Evolutionary conservation across 2,113 vertebrate species (phyloP).

Genomic region (Tachuris rubrigastra): DNA sequence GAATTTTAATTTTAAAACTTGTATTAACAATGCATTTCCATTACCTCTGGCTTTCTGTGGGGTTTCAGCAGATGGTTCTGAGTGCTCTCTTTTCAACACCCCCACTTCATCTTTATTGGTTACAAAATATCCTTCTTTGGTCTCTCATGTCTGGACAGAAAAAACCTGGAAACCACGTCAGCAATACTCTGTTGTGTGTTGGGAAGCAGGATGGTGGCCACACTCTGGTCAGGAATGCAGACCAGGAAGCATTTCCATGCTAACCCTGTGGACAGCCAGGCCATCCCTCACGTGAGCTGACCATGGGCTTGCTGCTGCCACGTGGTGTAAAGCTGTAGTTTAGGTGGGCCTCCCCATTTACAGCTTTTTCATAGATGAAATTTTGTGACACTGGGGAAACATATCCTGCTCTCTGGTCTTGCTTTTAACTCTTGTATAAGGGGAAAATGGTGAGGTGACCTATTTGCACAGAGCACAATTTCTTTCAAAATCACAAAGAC

Average conservation of each 20-base stretch:
- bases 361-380: too few relatives aligned
- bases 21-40: neutral
- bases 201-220: neutral
- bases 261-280: accelerated
- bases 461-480: neutral
- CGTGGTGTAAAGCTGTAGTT: accelerated
- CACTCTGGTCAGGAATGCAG: accelerated
- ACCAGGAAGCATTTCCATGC: accelerated
- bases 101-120: neutral
- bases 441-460: neutral
- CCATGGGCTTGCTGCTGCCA: neutral
- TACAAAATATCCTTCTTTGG: neutral
- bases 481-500: neutral
- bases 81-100: neutral
- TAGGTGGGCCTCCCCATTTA: neutral
- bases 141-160: neutral
- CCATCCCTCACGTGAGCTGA: neutral
- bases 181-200: neutral
- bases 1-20: neutral
- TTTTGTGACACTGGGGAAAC: neutral
- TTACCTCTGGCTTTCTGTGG: neutral
- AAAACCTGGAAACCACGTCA: neutral
- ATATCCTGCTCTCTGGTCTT: neutral
- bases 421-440: neutral
- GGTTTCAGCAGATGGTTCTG: neutral